Evolutionary conservation across 2,113 vertebrate species (phyloP).

Genomic region (Eclectus roratus): DNA sequence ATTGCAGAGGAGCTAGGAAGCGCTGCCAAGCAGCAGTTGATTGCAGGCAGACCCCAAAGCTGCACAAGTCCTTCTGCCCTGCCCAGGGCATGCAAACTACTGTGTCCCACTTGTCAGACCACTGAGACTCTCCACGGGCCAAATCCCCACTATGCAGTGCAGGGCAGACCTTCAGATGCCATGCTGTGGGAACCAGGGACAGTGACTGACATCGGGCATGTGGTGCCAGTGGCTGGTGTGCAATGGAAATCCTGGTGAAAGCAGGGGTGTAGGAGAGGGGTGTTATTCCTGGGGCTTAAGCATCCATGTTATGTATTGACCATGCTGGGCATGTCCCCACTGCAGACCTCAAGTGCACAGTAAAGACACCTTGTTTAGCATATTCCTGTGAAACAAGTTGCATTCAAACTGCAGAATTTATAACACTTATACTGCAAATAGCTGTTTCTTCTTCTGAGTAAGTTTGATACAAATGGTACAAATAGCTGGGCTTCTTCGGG

Average conservation of each 20-base stretch:
- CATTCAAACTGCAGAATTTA: neutral
- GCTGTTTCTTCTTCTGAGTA: neutral
- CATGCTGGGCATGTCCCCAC: neutral
- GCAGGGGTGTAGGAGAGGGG: neutral
- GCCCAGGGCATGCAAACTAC: neutral
- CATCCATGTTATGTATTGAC: neutral
- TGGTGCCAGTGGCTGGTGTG: too few relatives aligned
- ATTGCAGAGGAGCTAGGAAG: neutral
- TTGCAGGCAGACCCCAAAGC: neutral
- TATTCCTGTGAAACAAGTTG: neutral
- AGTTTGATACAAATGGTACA: neutral
- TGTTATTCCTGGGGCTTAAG: neutral
- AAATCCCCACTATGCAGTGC: accelerated
- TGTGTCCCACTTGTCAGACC: neutral
- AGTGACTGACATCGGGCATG: accelerated
- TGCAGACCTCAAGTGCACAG: neutral
- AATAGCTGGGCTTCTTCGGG: neutral
- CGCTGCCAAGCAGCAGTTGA: neutral
- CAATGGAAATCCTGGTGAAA: neutral
- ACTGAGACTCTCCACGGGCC: accelerated
- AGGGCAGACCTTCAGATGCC: neutral
- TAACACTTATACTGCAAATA: neutral
- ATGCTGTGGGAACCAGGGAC: neutral
- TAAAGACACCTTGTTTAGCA: neutral
- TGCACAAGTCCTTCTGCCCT: neutral